Conservation (phyloP, 2,888 invertebrate genomes). For the Chrysolina americana region DNA sequence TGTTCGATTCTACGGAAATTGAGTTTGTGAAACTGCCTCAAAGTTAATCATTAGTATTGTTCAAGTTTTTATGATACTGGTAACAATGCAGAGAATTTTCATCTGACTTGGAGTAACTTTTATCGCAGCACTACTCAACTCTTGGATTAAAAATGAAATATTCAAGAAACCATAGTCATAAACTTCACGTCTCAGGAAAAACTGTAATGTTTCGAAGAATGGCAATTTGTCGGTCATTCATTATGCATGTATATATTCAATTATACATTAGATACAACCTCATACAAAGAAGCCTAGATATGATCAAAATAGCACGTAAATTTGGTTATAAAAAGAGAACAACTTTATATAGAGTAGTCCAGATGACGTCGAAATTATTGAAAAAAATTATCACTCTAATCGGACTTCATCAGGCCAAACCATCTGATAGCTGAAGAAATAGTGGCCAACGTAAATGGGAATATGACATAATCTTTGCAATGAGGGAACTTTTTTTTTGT, state of each 20-base stretch:
- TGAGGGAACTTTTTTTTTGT: no score
- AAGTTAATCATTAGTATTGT: neutral
- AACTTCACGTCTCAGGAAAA: neutral
- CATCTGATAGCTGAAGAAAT: no score
- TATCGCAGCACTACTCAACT: constrained; percentile 1
- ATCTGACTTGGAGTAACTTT: constrained; percentile 4
- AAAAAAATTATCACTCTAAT: no score
- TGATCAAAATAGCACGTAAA: no score
- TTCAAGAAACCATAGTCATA: neutral
- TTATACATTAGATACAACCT: neutral
- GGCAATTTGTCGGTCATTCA: neutral
- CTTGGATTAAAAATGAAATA: constrained; percentile 13
- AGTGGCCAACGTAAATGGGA: no score
- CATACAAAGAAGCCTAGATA: no score
- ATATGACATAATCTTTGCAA: no score
- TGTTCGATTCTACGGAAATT: neutral
- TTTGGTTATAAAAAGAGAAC: no score
- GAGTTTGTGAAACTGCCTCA: neutral
- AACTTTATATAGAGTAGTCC: no score
- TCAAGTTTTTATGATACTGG: constrained; percentile 6
- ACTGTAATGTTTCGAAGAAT: neutral
- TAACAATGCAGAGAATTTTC: neutral
- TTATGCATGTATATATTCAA: neutral
- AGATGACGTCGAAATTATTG: no score
- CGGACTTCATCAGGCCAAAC: no score